A percentile compares a stretch with the other conserved stretches of the same genome.
phyloP scores from a whole-genome alignment of 2,113 vertebrate genomes.

The Coturnix japonica region DNA sequence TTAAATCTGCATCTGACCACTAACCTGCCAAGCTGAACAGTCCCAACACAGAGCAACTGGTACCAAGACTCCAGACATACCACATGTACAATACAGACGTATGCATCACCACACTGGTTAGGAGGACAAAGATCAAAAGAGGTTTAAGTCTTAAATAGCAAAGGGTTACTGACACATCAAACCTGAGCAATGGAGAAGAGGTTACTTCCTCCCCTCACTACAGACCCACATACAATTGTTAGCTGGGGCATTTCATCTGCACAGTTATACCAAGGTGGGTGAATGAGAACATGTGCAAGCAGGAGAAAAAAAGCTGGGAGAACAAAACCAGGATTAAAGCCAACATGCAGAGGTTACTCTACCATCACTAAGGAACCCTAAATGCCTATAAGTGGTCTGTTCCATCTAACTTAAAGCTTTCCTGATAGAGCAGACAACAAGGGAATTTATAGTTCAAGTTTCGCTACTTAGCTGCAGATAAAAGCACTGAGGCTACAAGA shows the following conservation, averaged over 20 bases:
- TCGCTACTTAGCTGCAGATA: neutral
- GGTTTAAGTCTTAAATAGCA: neutral
- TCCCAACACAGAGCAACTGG: neutral
- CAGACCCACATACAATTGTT: no score
- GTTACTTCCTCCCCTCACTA: neutral
- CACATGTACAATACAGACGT: neutral
- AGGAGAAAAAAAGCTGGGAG: neutral
- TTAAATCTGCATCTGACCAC: neutral
- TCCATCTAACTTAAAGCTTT: neutral
- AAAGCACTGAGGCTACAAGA: neutral
- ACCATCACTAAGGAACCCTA: neutral
- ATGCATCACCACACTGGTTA: neutral
- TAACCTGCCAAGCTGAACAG: neutral
- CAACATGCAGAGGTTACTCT: neutral
- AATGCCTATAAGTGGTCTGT: neutral
- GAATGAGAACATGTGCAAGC: fast-evolving
- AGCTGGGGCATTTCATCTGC: neutral
- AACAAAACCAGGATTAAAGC: neutral
- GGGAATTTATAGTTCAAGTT: neutral
- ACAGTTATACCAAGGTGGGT: fast-evolving
- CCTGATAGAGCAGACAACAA: neutral
- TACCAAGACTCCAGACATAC: no score
- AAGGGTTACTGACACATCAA: neutral
- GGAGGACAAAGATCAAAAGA: neutral
- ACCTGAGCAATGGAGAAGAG: neutral